These are phyloP conservation scores for Protonemura montana DNA, from an alignment of 2,888 invertebrate species.

Conservation along the genomic window DNA sequence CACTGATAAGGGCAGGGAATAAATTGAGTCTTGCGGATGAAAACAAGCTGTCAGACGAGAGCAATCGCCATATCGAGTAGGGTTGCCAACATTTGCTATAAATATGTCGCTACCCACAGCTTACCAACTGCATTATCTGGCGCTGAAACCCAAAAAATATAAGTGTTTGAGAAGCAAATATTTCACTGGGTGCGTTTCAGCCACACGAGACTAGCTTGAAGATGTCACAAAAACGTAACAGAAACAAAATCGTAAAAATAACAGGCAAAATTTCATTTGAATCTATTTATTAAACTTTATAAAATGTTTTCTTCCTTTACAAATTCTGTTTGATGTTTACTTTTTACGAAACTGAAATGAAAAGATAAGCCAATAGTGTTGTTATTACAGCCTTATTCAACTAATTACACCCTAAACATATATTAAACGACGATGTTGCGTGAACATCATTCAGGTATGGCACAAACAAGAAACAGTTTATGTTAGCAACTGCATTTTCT, in stretches of 20 bases:
- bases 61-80: background rate
- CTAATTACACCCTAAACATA: background rate
- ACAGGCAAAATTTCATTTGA: too few species aligned
- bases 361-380: background rate
- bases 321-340: background rate
- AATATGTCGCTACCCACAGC: background rate
- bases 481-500: background rate
- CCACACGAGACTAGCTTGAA: too few species aligned
- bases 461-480: slow-evolving; percentile 24
- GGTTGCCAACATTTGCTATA: background rate
- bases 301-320: background rate
- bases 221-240: too few species aligned
- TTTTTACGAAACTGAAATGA: background rate
- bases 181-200: too few species aligned
- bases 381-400: background rate
- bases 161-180: too few species aligned
- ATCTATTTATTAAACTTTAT: background rate
- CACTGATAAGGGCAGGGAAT: background rate
- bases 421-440: background rate
- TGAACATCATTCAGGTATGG: slow-evolving; percentile 15
- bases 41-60: slow-evolving; percentile 9
- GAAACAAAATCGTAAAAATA: too few species aligned
- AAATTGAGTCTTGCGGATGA: background rate
- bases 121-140: too few species aligned
- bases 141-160: too few species aligned